Percentiles rank a stretch among this genome's conserved stretches.
Evolutionary conservation across 1,140 invertebrate species (phyloP).

Genomic region (Aricia agestis): DNA sequence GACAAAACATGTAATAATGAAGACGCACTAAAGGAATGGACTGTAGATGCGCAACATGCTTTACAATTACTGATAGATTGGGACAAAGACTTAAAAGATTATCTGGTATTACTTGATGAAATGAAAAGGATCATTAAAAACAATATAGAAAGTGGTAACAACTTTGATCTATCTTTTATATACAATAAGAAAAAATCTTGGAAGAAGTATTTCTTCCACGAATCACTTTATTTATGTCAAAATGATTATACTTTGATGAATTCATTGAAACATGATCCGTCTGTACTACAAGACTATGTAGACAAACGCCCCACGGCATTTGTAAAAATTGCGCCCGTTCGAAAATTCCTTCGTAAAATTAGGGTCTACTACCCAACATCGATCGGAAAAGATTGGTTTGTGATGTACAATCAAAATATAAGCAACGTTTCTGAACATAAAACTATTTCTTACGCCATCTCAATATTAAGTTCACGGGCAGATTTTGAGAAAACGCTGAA

Average conservation of each 20-base stretch:
- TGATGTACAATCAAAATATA: background rate
- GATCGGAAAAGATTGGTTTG: constrained; percentile 28
- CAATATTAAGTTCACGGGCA: constrained; percentile 34
- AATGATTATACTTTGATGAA: constrained; percentile 46
- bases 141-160: constrained; percentile 39
- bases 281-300: constrained; percentile 35
- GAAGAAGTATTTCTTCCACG: constrained; percentile 47
- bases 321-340: background rate
- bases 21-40: constrained; percentile 31
- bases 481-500: constrained; percentile 36
- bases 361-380: constrained; percentile 48
- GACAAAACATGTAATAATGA: constrained; percentile 28
- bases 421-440: constrained; percentile 27
- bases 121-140: constrained; percentile 42
- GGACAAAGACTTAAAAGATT: constrained; percentile 42
- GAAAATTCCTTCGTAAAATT: constrained; percentile 40
- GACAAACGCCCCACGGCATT: constrained; percentile 20
- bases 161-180: constrained; percentile 33
- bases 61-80: constrained; percentile 44
- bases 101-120: constrained; percentile 37
- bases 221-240: constrained; percentile 40
- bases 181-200: constrained; percentile 51
- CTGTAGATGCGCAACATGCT: constrained; percentile 29
- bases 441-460: constrained; percentile 38
- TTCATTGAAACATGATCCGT: constrained; percentile 51